A percentile compares a stretch with the other conserved stretches of the same genome.
Evolutionary conservation across 2,888 invertebrate species (phyloP).

Genomic region (Chymomyza fuscimana): DNA sequence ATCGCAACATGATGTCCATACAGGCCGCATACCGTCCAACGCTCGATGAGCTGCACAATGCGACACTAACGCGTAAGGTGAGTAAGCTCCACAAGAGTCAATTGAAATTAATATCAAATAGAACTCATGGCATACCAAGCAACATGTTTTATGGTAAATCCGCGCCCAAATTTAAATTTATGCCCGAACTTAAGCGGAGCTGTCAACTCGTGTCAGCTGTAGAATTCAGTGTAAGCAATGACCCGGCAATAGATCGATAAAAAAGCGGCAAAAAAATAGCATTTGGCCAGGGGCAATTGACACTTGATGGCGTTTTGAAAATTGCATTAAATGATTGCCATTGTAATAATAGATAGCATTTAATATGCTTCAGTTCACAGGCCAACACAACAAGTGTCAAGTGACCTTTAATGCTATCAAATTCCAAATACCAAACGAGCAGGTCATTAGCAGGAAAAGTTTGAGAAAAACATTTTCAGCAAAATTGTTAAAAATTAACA

Average conservation of each 20-base stretch:
- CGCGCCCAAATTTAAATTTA: slow-evolving; percentile 36
- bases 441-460: neutral
- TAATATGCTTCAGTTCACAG: neutral
- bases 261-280: neutral
- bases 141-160: neutral
- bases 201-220: neutral
- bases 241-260: neutral
- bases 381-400: neutral
- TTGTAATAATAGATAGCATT: neutral
- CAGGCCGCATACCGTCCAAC: slow-evolving; percentile 93
- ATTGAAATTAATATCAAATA: slow-evolving; percentile 6
- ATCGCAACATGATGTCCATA: slow-evolving; percentile 92
- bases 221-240: neutral
- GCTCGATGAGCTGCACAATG: slow-evolving; percentile 92
- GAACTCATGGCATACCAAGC: neutral
- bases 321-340: neutral
- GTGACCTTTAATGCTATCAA: neutral
- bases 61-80: slow-evolving; percentile 89
- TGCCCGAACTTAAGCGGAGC: neutral
- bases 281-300: neutral
- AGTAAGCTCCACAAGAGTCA: slow-evolving; percentile 61
- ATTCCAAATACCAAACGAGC: neutral
- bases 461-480: neutral
- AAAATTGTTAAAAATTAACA: too few relatives aligned
- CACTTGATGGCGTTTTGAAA: neutral